Evolutionary conservation across 1,140 invertebrate genomes (phyloP), one percentile per base, ranked within the genome.

Genomic region (Trichoplusia ni): DNA sequence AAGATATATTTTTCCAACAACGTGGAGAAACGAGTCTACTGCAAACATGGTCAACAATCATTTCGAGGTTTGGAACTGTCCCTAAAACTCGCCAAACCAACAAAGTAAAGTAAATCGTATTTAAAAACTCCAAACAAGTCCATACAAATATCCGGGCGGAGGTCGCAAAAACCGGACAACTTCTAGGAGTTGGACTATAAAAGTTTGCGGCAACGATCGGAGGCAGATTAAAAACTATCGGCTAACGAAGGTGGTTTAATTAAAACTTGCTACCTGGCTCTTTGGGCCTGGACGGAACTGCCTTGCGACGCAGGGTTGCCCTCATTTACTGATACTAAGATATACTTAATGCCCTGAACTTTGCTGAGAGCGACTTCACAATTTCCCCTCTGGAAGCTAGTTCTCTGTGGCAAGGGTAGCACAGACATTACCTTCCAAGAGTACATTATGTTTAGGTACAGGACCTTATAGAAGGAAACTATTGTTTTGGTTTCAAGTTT

Each of bases 211-310:
- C 18, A 21, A 29, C 56, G 56, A 60, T 47, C 40, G 40, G 19
- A 9, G 35, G 9, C 33, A 56, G 56, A 61, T 61, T 65, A 65
- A 69, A 69, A 69, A 69, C 58, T 69, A 62, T 40, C 42, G 46
- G 33, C 29, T 63, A 67, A 63, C 35, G 59, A 67, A 62, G 61
- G 27, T 23, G 59, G 27, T 60, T 67, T 67, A 64, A 71, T 71
- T 71, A 71, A 71, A 71, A 71, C 64, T 71, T 40, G 44, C 23
- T 21, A 37, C 33, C 60, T 46, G 23, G 14, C 40, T 40, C 37
- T 40, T 40, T 9, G 2, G 38, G 8, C 19, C 16, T 2, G 13
- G 35, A 14, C 35, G 2, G 8, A 6, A 18, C 19, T 9, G 2
- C 19, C 7, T n/a, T 44, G 19, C 3, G 13, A 2, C 4, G 19